These are phyloP conservation scores for Microplitis demolitor DNA, from an alignment of 1,140 invertebrate genomes.

Conservation along the genomic window DNA sequence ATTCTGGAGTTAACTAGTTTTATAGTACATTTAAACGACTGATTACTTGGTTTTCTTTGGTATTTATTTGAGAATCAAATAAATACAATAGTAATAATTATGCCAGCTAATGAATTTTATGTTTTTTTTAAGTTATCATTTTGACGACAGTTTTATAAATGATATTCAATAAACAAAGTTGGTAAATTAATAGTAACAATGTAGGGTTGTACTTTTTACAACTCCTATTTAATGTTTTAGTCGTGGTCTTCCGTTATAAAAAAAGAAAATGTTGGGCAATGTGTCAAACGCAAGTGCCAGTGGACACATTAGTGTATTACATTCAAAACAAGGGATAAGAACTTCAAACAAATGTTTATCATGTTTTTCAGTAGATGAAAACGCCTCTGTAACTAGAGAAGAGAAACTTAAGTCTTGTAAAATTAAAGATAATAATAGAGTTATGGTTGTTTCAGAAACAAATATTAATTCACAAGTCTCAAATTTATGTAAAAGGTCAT, in stretches of 20 bases:
- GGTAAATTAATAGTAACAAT: not conserved
- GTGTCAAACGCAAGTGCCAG: conserved; percentile 45
- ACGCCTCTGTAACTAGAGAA: conserved; percentile 23
- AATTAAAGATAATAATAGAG: conserved; percentile 29
- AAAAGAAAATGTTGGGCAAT: conserved; percentile 54
- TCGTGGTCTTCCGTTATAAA: not conserved
- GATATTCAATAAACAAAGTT: no score
- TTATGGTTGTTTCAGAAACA: conserved; percentile 33
- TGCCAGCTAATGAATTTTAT: no score
- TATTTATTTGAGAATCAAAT: no score
- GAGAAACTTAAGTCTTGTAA: conserved; percentile 41
- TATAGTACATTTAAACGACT: no score
- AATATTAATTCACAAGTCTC: conserved; percentile 32
- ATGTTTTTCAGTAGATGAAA: conserved; percentile 44
- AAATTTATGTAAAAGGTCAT: conserved; percentile 9
- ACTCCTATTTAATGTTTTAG: not conserved
- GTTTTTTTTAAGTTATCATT: no score
- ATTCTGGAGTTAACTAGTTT: no score
- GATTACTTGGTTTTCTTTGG: no score
- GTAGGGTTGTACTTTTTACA: not conserved
- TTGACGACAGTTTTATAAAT: no score
- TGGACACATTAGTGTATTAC: conserved; percentile 30
- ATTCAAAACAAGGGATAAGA: conserved; percentile 7
- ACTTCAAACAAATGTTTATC: conserved; percentile 39
- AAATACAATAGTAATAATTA: no score